These are phyloP conservation scores for Malaclemys terrapin DNA, from an alignment of 2,113 vertebrate species.

Conservation along the genomic window DNA sequence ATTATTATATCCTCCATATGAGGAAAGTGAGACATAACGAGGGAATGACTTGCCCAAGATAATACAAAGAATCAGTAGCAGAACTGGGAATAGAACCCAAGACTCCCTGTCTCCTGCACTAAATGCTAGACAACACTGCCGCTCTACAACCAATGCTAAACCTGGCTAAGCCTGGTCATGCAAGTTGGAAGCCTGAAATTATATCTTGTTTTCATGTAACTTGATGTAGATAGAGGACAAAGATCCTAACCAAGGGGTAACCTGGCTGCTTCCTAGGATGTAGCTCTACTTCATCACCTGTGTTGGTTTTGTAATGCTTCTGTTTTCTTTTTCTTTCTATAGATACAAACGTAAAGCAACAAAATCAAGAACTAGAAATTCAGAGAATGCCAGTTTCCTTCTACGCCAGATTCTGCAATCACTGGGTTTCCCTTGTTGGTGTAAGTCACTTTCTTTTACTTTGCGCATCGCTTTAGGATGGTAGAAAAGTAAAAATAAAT, in stretches of 20 bases:
- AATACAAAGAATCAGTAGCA: neutral
- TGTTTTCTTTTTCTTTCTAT: constrained; percentile 31
- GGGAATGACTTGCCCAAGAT: neutral
- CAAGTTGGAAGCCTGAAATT: neutral
- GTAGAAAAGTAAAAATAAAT: neutral
- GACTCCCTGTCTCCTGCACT: neutral
- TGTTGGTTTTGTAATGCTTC: neutral
- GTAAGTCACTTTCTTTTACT: constrained; percentile 80
- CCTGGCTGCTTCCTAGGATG: fast-evolving
- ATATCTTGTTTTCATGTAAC: neutral
- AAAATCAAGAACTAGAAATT: constrained; percentile 81
- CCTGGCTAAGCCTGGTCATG: neutral
- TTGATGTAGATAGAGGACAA: neutral
- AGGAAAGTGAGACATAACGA: neutral
- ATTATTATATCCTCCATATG: neutral
- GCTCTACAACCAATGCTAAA: neutral
- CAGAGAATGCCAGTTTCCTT: constrained; percentile 78
- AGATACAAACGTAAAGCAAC: constrained; percentile 79
- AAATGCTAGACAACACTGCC: neutral
- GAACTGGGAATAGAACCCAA: neutral
- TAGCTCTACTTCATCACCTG: neutral
- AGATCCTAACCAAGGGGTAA: neutral
- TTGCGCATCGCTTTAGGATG: neutral
- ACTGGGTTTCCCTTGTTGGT: constrained; percentile 91
- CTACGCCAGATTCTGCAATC: constrained; percentile 88